These are phyloP conservation scores for Protomyctophum bolini DNA, from an alignment of 2,113 vertebrate genomes.

Conservation along the genomic window DNA sequence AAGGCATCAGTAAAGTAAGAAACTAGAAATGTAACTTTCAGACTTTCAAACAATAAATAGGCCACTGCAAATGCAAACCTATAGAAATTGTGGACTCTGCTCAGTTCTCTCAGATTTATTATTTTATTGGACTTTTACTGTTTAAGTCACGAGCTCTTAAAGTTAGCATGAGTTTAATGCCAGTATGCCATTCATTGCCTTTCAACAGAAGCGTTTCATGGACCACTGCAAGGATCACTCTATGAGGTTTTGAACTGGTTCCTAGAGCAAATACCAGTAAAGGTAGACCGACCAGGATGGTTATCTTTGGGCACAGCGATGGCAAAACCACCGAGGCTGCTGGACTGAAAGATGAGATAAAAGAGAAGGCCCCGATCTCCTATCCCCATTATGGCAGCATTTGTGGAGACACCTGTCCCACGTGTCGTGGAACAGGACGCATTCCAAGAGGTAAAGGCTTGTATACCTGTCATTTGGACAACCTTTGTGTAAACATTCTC, in stretches of 20 bases:
- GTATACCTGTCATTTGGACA: neutral
- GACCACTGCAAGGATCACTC: too few species aligned
- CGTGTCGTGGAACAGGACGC: conserved; percentile 83
- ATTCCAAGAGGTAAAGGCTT: conserved; percentile 79
- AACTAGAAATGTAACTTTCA: neutral
- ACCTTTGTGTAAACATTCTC: neutral
- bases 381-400: conserved; percentile 63
- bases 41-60: neutral
- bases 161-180: neutral
- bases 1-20: too few species aligned
- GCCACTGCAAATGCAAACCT: neutral
- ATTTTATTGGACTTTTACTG: conserved; percentile 30
- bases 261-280: too few species aligned
- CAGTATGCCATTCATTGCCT: too few species aligned
- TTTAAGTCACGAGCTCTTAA: neutral
- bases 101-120: neutral
- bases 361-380: conserved; percentile 35
- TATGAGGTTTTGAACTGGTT: too few species aligned
- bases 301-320: neutral
- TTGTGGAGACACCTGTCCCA: conserved; percentile 76
- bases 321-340: conserved; percentile 30
- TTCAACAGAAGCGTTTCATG: too few species aligned
- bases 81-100: conserved; percentile 14
- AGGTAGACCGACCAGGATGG: conserved; percentile 15
- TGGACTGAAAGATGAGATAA: conserved; percentile 16